Base-by-base conservation (phyloP, 1,140 invertebrate species). In the Drosophila tristis region DNA sequence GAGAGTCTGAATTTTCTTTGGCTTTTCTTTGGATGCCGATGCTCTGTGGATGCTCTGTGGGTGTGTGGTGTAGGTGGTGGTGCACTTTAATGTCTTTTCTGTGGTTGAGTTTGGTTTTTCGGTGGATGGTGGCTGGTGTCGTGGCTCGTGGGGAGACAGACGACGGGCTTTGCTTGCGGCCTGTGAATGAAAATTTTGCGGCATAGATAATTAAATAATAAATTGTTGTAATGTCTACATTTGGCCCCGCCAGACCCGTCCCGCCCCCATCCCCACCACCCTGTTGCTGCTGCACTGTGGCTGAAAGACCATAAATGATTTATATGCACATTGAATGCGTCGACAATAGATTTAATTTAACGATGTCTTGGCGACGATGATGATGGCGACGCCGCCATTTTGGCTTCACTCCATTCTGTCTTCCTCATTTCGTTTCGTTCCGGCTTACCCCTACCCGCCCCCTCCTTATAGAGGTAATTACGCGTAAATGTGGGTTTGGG, bases 311-410 rank as follows among this genome's bases (percentile, higher is more conserved):
- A 81, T 81, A 81, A 82, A 82, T 82, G 79, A 82, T 82, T 82
- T 82, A 82, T 82, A 82, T 82, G 79, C 79, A 78, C 79, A 81
- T 82, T 81, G 79, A 81, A 74, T 82, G 79, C 78, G 79, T 77
- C 78, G 74, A 82, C 79, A 81, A 82, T 82, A 82, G 79, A 78
- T 82, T 82, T 82, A 82, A 82, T 82, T 82, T 82, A 82, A 82
- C 74, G 79, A 82, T 78, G 78, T 74, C 79, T 81, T 81, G 74
- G 79, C 79, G 74, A 63, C 65, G 53, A 72, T 67, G 65, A 71
- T 59, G 49, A 49, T 29, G 26, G 20, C 62, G 64, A 44, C 56
- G 73, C 50, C 71, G 72, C 78, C 78, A 80, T 80, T 80, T 80
- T 80, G 66, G 78, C 78, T 76, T 80, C 54, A 29, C 63, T 78